Base-by-base conservation (phyloP, 2,888 invertebrate species). In the Cybosia mesomella region DNA sequence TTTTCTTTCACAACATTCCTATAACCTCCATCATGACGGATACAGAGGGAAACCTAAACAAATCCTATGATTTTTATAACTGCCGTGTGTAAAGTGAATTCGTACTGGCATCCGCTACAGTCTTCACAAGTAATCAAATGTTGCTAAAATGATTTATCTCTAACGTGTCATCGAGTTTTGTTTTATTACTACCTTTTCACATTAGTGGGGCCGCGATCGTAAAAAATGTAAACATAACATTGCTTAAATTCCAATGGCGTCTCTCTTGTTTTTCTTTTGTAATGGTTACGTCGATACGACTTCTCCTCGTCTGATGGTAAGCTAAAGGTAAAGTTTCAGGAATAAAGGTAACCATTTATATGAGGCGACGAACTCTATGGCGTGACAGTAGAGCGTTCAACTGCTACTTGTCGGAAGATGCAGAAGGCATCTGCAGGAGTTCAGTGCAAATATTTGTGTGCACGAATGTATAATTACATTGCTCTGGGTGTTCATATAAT, bases 21-120 rank as follows among this genome's bases (percentile, higher is more conserved):
- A 18, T 43, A 13, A 18, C 18, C 43, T 18, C 43, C 43, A 43
- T 43, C 43, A 43, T 18, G 43, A 15, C 39, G 39, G 39, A 2
- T 13, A 39, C 4, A 15, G 18, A 57, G 15, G 28, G 15, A 13
- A 57, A 7, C 28, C 2, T 32, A 57, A 49, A 28, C 18, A 57
- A n/a, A 57, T 72, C 62, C 32, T 59, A 54, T 68, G 60, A 67
- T 70, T 74, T 70, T 74, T 55, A 65, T 63, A 57, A 24, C 53
- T 57, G 36, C 58, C 57, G 55, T 22, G 32, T 65, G 34, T 32
- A 22, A 49, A 53, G 58, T 63, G 49, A 55, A 68, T 65, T 13
- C 57, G 34, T 62, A 75, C 63, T 34, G 21, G 18, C 24, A 28
- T 43, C 2, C 55, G 53, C 49, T 63, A 55, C 22, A 69, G 55